phyloP scores from a whole-genome alignment of 2,888 invertebrate genomes.

The Cynaeus angustus region DNA sequence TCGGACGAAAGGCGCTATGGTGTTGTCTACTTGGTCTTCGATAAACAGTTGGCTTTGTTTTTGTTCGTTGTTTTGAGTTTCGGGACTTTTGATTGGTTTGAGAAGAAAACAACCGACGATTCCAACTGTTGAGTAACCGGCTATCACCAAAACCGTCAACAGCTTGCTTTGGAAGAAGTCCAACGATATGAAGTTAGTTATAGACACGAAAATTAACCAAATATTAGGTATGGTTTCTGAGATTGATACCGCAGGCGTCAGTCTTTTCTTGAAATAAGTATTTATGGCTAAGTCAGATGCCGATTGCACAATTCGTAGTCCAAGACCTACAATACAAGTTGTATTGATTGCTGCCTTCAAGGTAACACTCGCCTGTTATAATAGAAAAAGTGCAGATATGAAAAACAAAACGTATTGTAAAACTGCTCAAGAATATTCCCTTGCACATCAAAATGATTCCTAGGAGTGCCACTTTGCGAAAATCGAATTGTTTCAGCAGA shows the following conservation, averaged over 20 bases:
- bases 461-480: constrained; percentile 68
- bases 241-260: constrained; percentile 72
- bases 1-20: constrained; percentile 61
- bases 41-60: constrained; percentile 28
- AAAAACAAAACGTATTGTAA: constrained; percentile 67
- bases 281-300: constrained; percentile 72
- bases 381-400: constrained; percentile 70
- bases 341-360: constrained; percentile 9
- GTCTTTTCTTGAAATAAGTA: constrained; percentile 72
- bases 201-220: constrained; percentile 72
- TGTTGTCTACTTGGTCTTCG: constrained; percentile 58
- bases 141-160: constrained; percentile 72
- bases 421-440: constrained; percentile 70
- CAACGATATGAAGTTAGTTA: constrained; percentile 70
- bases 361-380: constrained; percentile 60
- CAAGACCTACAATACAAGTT: constrained; percentile 67
- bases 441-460: constrained; percentile 69
- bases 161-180: constrained; percentile 67
- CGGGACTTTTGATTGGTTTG: constrained; percentile 67
- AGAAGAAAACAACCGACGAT: constrained; percentile 71
- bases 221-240: constrained; percentile 72
- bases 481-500: constrained; percentile 69
- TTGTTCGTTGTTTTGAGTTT: constrained; percentile 33
- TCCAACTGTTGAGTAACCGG: constrained; percentile 71
- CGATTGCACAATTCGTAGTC: constrained; percentile 71